These are phyloP conservation scores for Leptopilina syphax DNA, from an alignment of 2,888 invertebrate species.

Conservation along the genomic window DNA sequence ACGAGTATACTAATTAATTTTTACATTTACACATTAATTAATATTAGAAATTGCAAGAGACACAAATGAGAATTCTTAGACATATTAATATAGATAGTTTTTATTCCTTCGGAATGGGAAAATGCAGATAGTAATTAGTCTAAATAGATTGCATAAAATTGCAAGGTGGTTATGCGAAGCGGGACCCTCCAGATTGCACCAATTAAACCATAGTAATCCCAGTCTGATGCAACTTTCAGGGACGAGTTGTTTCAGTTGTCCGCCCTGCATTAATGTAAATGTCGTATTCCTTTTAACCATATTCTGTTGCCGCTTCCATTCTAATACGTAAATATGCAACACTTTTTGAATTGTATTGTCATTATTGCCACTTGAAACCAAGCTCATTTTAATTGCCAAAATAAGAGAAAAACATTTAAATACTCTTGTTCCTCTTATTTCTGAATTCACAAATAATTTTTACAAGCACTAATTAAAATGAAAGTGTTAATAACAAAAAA, in stretches of 20 bases:
- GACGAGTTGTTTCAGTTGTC: constrained; percentile 43
- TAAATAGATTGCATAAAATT: constrained; percentile 20
- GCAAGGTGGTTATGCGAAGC: constrained; percentile 25
- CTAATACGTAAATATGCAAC: constrained; percentile 17
- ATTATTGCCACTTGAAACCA: not conserved
- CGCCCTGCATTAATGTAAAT: constrained; percentile 37
- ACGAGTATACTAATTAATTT: not conserved
- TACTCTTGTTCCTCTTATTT: not conserved
- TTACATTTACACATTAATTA: too few species aligned
- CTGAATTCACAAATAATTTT: too few species aligned
- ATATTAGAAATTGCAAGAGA: too few species aligned
- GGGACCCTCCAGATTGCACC: constrained; percentile 49
- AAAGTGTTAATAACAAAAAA: not conserved
- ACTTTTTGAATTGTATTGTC: not conserved
- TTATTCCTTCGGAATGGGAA: not conserved
- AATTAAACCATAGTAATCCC: constrained; percentile 55
- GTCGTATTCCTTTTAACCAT: constrained; percentile 10
- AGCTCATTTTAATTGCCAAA: not conserved
- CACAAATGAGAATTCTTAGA: too few species aligned
- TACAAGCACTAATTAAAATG: not conserved
- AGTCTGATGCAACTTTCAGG: constrained; percentile 52
- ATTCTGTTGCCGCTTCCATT: not conserved
- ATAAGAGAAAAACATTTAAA: not conserved
- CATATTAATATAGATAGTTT: not conserved
- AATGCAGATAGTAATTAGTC: constrained; percentile 8